Base-by-base conservation (phyloP, 2,113 vertebrate species). In the Loxodonta africana region DNA sequence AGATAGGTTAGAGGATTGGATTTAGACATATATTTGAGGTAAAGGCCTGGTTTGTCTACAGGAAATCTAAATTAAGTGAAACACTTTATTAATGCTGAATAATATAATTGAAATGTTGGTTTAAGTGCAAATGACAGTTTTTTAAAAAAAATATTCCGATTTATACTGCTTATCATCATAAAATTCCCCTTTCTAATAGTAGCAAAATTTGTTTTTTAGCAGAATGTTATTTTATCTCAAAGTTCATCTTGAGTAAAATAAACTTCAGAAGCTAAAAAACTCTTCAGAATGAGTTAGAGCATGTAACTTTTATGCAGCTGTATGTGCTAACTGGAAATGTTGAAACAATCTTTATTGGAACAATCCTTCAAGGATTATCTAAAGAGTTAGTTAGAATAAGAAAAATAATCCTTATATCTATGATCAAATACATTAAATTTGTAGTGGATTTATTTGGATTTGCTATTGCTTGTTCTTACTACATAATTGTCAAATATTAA, bases 11-110 rank as follows among this genome's bases (percentile, higher is more conserved):
- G 65, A 88, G 48, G 28, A 33, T 53, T 11, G 57, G 37, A 92
- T 82, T 94, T 84, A 96, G 69, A 91, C 92, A 80, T 95, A 25
- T 92, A 25, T 92, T 57, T 76, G 82, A 85, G 37, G 69, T 96
- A 97, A 91, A 93, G 65, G 28, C 60, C 33, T n/a, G 25, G 5
- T 57, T 21, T 93, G 14, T 57, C 17, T 44, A 25, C 18, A 33
- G 11, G 53, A 90, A 62, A 76, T 96, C 28, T 90, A 67, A 88
- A 15, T 25, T 44, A 88, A 85, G 20, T 48, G 18, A 73, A 88
- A 60, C 8, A 65, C 17, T 8, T 73, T 95, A 57, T 4, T 92
- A 48, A 57, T 90, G 25, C 48, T 63, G 33, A 91, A 11, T 78
- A n/a, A 83, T 94, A 20, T 37, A 44, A 81, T 60, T 65, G 41